phyloP scores from a whole-genome alignment of 92 coral and sea anemone genomes.

The Phenganax marumi region DNA sequence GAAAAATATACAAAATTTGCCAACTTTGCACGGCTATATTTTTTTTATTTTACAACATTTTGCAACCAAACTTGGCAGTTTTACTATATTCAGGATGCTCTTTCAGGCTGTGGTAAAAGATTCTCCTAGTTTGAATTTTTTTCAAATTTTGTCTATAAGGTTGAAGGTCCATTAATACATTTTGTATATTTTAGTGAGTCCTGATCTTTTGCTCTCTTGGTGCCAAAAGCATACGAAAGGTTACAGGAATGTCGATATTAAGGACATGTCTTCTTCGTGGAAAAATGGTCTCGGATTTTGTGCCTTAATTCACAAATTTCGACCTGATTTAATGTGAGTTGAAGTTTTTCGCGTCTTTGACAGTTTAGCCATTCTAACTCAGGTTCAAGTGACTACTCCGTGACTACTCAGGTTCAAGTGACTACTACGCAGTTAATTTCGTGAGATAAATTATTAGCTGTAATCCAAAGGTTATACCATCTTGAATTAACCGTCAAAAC shows the following conservation, averaged over 20 bases:
- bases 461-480: neutral
- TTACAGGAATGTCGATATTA: slow-evolving; percentile 75
- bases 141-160: too few relatives aligned
- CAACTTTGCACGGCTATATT: too few relatives aligned
- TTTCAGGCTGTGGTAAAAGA: too few relatives aligned
- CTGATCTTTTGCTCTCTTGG: slow-evolving; percentile 74
- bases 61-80: too few relatives aligned
- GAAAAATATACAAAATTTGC: too few relatives aligned
- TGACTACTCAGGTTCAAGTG: neutral
- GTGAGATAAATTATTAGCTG: too few relatives aligned
- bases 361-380: neutral
- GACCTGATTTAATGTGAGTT: slow-evolving; percentile 93
- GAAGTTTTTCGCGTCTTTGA: neutral
- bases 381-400: neutral
- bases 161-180: neutral
- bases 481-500: neutral
- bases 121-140: too few relatives aligned
- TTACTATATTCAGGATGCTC: too few relatives aligned
- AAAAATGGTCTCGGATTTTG: slow-evolving; percentile 91
- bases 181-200: slow-evolving; percentile 63
- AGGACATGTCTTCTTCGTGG: slow-evolving; percentile 92
- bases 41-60: too few relatives aligned
- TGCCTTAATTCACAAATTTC: slow-evolving; percentile 87
- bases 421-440: neutral
- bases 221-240: slow-evolving; percentile 89